phyloP scores from a whole-genome alignment of 2,113 vertebrate genomes.

The Archilochus colubris region DNA sequence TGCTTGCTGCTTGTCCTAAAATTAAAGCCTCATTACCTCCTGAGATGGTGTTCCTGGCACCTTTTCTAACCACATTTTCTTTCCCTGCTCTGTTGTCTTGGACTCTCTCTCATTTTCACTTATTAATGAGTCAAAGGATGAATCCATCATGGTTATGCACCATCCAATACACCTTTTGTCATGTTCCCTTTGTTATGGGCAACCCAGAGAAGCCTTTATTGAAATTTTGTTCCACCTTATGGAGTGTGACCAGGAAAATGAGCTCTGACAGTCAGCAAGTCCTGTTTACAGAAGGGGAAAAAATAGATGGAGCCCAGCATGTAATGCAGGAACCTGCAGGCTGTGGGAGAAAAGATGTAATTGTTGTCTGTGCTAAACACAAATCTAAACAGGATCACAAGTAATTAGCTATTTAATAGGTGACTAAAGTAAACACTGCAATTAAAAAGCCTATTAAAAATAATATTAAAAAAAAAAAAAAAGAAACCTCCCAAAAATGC shows the following conservation, averaged over 20 bases:
- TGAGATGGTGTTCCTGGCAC: neutral
- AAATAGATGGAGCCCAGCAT: neutral
- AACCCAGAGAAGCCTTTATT: neutral
- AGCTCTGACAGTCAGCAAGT: neutral
- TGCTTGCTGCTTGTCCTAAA: neutral
- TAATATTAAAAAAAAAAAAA: neutral
- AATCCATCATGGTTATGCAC: neutral
- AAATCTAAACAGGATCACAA: conserved; percentile 57
- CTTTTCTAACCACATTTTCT: neutral
- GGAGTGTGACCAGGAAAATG: neutral
- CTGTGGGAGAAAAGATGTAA: conserved; percentile 47
- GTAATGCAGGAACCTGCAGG: neutral
- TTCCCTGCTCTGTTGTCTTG: neutral
- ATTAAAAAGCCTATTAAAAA: conserved; percentile 52
- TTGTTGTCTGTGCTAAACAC: conserved; percentile 57
- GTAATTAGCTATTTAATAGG: conserved; percentile 58
- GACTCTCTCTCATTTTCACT: neutral
- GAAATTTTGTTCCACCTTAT: neutral
- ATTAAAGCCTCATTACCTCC: neutral
- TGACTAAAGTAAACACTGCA: conserved; percentile 61
- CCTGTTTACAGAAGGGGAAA: neutral
- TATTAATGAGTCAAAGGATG: neutral
- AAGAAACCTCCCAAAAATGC: conserved; percentile 37
- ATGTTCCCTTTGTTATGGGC: neutral
- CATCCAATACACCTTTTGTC: neutral